Conservation (phyloP, 1,140 invertebrate genomes). For the Dinoponera quadriceps region DNA sequence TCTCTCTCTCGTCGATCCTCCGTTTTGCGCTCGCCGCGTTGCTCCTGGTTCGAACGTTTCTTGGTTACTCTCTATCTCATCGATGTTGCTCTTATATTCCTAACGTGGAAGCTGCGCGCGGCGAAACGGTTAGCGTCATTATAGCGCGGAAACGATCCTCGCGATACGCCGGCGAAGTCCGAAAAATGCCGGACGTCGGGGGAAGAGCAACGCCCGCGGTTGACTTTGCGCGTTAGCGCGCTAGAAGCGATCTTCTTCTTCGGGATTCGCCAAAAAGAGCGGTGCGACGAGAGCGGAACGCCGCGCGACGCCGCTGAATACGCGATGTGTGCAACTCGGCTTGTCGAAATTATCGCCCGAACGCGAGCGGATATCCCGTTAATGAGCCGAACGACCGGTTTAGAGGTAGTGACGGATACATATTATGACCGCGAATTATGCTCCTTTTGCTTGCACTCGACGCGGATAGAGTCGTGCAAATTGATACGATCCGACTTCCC, state of each 20-base stretch:
- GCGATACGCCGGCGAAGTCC: slow-evolving; percentile 12
- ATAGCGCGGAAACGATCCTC: not conserved
- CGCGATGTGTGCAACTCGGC: not conserved
- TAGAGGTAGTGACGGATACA: slow-evolving; percentile 20
- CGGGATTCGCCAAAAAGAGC: not conserved
- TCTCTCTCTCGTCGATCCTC: slow-evolving; percentile 60
- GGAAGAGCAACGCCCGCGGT: not conserved
- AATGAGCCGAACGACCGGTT: slow-evolving; percentile 66
- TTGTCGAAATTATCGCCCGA: slow-evolving; percentile 47
- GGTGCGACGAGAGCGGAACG: not conserved
- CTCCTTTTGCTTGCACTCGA: slow-evolving; percentile 4
- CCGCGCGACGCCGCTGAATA: not conserved
- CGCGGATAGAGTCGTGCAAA: slow-evolving; percentile 23
- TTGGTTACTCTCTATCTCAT: slow-evolving; percentile 31
- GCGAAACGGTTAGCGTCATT: slow-evolving; percentile 24
- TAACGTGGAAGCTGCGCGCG: slow-evolving; percentile 24
- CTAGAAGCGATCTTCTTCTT: slow-evolving; percentile 2
- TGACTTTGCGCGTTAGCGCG: not conserved
- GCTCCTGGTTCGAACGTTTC: slow-evolving; percentile 22
- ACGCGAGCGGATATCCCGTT: slow-evolving; percentile 53
- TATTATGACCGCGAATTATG: slow-evolving; percentile 47
- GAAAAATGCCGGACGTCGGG: slow-evolving; percentile 10
- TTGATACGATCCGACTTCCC: slow-evolving; percentile 23
- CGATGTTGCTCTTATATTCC: slow-evolving; percentile 42
- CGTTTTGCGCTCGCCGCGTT: slow-evolving; percentile 9